Conservation (phyloP, 2,797 vertebrate species). For the Hafferia zeledoni region DNA sequence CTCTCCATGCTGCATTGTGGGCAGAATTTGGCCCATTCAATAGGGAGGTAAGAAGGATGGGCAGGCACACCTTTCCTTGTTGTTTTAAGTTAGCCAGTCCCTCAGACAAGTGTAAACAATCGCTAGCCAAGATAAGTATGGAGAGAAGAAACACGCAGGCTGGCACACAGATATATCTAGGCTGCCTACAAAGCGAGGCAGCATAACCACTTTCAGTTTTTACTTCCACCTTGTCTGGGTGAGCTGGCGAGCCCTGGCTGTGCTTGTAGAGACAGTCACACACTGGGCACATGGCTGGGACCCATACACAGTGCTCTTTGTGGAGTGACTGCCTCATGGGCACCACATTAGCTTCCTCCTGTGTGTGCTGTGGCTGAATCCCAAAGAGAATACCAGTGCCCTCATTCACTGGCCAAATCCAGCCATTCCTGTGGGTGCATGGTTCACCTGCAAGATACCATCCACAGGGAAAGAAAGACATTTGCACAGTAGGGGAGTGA, state of each 20-base stretch:
- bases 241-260: accelerated
- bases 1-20: background rate
- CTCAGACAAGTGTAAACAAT: background rate
- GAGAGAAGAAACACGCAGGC: background rate
- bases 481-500: background rate
- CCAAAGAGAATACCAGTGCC: background rate
- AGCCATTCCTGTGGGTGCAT: background rate
- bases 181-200: background rate
- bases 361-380: background rate
- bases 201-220: accelerated
- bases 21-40: background rate
- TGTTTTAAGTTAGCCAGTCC: background rate
- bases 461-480: background rate
- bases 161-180: background rate
- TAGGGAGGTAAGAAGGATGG: background rate
- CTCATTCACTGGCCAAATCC: background rate
- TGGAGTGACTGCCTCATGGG: background rate
- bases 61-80: background rate
- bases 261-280: background rate
- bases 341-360: background rate
- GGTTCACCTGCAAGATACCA: background rate
- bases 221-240: background rate
- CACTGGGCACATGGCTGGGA: accelerated
- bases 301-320: background rate
- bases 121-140: background rate